Conservation (phyloP, 2,888 invertebrate genomes). For the Trichogramma dendrolimi region DNA sequence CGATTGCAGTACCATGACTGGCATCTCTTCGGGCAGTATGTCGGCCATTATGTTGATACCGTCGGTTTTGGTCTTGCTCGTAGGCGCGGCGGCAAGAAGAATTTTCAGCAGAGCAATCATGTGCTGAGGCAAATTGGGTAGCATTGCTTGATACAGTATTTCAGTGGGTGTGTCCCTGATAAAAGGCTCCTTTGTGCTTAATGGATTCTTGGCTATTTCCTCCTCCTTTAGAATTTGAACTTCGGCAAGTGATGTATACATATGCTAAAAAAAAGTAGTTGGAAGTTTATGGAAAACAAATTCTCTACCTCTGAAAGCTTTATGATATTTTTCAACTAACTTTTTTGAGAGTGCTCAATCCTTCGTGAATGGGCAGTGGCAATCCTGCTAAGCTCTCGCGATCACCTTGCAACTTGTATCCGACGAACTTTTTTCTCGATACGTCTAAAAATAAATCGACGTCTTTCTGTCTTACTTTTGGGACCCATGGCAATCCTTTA, state of each 20-base stretch:
- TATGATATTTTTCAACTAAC: slow-evolving; percentile 45
- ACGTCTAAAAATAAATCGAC: slow-evolving; percentile 88
- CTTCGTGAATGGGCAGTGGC: slow-evolving; percentile 95
- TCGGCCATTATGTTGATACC: slow-evolving; percentile 98
- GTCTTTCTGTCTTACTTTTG: slow-evolving; percentile 91
- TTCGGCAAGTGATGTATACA: slow-evolving; percentile 91
- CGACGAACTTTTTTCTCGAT: slow-evolving; percentile 91
- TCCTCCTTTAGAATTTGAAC: slow-evolving; percentile 87
- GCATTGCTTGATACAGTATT: slow-evolving; percentile 86
- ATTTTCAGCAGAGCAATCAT: slow-evolving; percentile 97
- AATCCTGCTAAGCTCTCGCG: slow-evolving; percentile 86
- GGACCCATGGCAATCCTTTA: slow-evolving; percentile 84
- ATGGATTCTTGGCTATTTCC: slow-evolving; percentile 84
- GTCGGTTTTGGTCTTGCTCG: slow-evolving; percentile 97
- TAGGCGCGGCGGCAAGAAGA: slow-evolving; percentile 93
- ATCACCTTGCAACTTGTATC: slow-evolving; percentile 85
- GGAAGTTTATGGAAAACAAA: background rate
- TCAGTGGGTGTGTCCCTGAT: slow-evolving; percentile 81
- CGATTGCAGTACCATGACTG: slow-evolving; percentile 90
- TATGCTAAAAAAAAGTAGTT: slow-evolving; percentile 61
- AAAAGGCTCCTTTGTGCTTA: slow-evolving; percentile 78
- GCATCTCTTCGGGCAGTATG: slow-evolving; percentile 95
- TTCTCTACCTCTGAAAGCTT: background rate
- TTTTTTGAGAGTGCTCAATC: slow-evolving; percentile 81
- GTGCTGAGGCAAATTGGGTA: slow-evolving; percentile 94